Evolutionary conservation across 2,113 vertebrate genomes (phyloP), one percentile per base, ranked within the genome.

Genomic region (Morone chrysops): DNA sequence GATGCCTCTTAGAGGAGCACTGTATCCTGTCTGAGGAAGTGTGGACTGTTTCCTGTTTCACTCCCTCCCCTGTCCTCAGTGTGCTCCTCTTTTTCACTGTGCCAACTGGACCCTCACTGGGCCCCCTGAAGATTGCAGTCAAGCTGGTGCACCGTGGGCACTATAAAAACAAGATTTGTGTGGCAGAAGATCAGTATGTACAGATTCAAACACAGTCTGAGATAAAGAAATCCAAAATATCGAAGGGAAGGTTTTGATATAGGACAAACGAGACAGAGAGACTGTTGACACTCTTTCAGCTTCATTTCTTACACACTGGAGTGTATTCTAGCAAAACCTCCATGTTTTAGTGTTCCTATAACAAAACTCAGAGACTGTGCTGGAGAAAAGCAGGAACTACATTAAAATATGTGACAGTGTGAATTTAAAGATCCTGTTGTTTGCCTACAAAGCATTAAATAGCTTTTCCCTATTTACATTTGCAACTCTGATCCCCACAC

Each of bases 21-120:
- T 16, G 89, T 90, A 93, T 95, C 95, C 95, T 95, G 94, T 90
- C 89, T 84, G 86, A 94, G 95, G 95, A 95, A 94, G 79, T 88
- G 90, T 85, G 91, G 76, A 87, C 89, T 53, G 83, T 92, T 94
- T 95, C 95, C 94, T 93, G 90, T 56, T 75, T 78, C 88, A 57
- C 66, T 77, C 78, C 75, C 79, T 81, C 67, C 74, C n/a, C 74
- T 54, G 20, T 81, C 89, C 80, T 87, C 73, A 48, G 68, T 83
- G 86, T 92, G 83, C 66, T 86, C 65, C 31, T 85, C 67, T 78
- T 65, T 79, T 73, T 74, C 56, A 62, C 62, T 67, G n/a, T 83
- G 71, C 84, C 89, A 90, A 91, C 56, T 73, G 78, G 68, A 78
- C 63, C 87, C 74, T 78, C 77, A 45, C 40, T 43, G 74, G 78